Conservation (phyloP, 2,113 vertebrate genomes). For the Rynchops niger region DNA sequence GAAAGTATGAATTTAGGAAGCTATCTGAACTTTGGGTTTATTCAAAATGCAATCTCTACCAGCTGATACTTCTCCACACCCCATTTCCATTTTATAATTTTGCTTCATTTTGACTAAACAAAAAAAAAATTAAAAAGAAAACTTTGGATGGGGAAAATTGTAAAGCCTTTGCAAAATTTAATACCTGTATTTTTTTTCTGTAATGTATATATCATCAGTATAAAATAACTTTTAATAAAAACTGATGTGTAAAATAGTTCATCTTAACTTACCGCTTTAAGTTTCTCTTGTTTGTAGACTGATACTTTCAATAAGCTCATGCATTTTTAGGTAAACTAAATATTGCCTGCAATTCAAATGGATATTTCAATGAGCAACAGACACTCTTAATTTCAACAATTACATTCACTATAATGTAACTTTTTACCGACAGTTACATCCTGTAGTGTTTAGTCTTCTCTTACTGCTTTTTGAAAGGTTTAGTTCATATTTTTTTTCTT, state of each 20-base stretch:
- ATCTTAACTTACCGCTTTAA: background rate
- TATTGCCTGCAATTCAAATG: background rate
- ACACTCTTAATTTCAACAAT: background rate
- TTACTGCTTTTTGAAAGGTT: background rate
- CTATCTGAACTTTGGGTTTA: background rate
- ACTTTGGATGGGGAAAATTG: background rate
- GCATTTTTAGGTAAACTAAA: background rate
- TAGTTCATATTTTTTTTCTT: background rate
- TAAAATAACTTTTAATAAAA: background rate
- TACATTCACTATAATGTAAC: background rate
- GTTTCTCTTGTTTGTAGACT: background rate
- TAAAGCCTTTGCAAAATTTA: background rate
- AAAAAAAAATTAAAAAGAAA: background rate
- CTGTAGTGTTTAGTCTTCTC: background rate
- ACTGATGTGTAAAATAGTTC: background rate
- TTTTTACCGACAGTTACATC: background rate
- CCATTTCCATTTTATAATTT: background rate
- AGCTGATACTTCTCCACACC: background rate
- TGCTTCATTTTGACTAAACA: background rate
- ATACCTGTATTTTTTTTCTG: background rate
- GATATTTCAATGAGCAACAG: background rate
- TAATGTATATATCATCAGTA: background rate
- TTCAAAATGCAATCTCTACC: background rate
- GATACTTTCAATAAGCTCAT: background rate
- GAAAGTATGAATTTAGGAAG: background rate